Evolutionary conservation across 2,113 vertebrate genomes (phyloP).

Genomic region (Deroptyus accipitrinus): DNA sequence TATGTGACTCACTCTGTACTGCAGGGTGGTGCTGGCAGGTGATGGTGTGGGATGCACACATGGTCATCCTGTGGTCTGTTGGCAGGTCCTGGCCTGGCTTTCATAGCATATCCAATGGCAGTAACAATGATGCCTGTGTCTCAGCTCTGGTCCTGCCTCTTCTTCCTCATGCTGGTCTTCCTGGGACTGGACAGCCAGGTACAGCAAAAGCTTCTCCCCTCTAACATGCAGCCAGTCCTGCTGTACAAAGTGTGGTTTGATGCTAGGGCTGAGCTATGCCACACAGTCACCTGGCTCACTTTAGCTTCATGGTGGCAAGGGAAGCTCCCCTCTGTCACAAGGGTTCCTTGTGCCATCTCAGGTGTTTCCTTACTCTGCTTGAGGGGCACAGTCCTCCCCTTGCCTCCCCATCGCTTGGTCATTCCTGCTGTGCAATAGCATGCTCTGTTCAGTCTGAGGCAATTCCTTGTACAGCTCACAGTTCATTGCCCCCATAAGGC

Average conservation of each 20-base stretch:
- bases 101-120: slow-evolving; percentile 85
- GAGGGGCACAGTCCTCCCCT: background rate
- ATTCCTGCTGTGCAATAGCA: background rate
- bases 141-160: slow-evolving; percentile 89
- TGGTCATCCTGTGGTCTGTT: background rate
- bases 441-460: background rate
- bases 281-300: background rate
- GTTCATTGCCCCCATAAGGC: background rate
- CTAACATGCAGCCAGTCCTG: background rate
- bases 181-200: slow-evolving; percentile 91
- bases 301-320: background rate
- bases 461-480: background rate
- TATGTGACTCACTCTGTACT: background rate
- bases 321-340: background rate
- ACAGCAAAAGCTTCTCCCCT: background rate
- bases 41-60: rapidly evolving
- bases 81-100: slow-evolving; percentile 86
- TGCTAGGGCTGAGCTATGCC: background rate
- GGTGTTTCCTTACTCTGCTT: background rate
- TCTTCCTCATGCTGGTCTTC: slow-evolving; percentile 93
- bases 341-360: background rate
- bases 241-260: background rate
- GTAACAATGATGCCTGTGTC: slow-evolving; percentile 85
- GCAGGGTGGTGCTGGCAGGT: background rate
- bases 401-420: background rate